Evolutionary conservation across 2,113 vertebrate genomes (phyloP), one percentile per base, ranked within the genome.

Genomic region (Pelecanoides urinatrix): DNA sequence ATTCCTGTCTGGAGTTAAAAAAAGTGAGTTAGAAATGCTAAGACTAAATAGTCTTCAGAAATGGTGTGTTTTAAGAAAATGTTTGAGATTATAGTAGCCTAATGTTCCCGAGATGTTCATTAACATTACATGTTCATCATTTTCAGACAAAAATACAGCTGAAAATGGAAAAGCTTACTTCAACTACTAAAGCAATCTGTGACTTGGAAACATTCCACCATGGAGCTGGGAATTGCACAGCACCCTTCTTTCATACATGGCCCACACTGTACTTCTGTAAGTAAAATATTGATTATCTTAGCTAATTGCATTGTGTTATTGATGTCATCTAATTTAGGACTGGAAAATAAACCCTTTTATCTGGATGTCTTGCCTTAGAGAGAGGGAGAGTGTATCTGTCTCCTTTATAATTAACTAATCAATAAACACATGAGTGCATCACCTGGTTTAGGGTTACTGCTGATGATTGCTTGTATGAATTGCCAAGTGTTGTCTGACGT

Each of bases 161-260:
- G 93, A 99, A 99, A 98, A 99, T 99, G 99, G 98, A 99, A 96
- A 99, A 98, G 84, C 96, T 99, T 66, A 96, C 98, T 93, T 97
- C 95, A 0, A 98, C 98, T 61, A 98, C 99, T 94, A 98, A 96
- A 91, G 99, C 98, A 6, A 67, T 99, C 53, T 98, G 98, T 86
- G 98, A 99, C 9, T 98, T 99, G 71, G 99, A 99, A 96, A 88
- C 88, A 32, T 99, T 99, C 91, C 98, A 98, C 86, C 95, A 95
- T 4, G 90, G 98, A 90, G 95, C 96, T 52, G 97, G 96, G 74
- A 97, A 95, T 52, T 89, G 95, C 40, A 95, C 45, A 5, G 59
- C 84, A 26, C 98, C 97, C 7, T 97, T 99, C 22, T 99, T 99
- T 91, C 99, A 99, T 90, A 99, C 98, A 0, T 99, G 99, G 99